Evolutionary conservation across 1,140 invertebrate species (phyloP).

Genomic region (Cotesia glomerata): DNA sequence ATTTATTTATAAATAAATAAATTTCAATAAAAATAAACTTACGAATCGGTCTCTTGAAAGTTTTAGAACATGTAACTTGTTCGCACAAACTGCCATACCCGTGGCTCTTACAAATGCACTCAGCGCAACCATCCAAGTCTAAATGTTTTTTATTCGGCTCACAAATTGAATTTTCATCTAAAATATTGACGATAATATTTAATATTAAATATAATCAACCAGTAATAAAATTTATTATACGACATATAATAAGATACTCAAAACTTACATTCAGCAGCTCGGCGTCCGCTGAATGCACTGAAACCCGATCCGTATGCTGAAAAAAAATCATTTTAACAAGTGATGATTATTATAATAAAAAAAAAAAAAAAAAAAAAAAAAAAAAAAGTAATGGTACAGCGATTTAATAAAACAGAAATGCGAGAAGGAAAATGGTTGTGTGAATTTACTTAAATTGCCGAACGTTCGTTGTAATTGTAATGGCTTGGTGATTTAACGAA

Average conservation of each 20-base stretch:
- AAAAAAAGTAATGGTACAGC: no score
- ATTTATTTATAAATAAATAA: no score
- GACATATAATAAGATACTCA: no score
- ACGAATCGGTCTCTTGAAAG: constrained; percentile 15
- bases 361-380: neutral
- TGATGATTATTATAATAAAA: neutral
- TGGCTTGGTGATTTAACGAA: neutral
- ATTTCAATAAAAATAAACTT: neutral
- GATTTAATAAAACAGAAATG: neutral
- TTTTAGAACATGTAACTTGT: neutral
- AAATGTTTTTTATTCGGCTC: constrained; percentile 21
- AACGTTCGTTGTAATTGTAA: no score
- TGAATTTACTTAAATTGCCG: no score
- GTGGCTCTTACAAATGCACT: constrained; percentile 13
- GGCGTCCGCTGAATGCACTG: neutral
- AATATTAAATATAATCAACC: neutral
- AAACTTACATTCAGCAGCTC: constrained; percentile 17
- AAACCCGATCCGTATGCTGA: neutral
- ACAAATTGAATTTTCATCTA: constrained; percentile 24
- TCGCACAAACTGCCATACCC: constrained; percentile 24
- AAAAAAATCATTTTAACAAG: neutral
- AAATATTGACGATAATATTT: neutral
- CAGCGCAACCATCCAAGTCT: constrained; percentile 15
- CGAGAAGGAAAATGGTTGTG: neutral
- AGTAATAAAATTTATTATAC: neutral